These are phyloP conservation scores for Heliornis fulica DNA, from an alignment of 2,113 vertebrate species.

Conservation along the genomic window DNA sequence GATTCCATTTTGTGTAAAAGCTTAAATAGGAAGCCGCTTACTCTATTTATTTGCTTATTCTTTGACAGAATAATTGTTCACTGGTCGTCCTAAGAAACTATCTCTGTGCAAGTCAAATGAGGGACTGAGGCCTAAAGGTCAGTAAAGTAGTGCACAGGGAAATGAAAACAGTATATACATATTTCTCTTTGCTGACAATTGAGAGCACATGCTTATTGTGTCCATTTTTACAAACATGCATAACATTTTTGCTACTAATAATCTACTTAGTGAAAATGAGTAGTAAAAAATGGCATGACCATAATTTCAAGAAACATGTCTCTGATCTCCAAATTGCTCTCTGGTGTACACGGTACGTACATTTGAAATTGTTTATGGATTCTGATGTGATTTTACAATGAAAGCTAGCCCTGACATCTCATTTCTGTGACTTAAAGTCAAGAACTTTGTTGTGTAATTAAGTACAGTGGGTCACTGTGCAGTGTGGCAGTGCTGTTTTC, in stretches of 20 bases:
- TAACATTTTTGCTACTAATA: not conserved
- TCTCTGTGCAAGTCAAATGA: not conserved
- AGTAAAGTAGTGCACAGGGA: not conserved
- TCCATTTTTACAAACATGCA: not conserved
- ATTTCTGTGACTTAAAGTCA: not conserved
- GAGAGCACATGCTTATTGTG: not conserved
- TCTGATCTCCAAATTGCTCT: not conserved
- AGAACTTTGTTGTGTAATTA: constrained; percentile 54
- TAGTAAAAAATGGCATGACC: not conserved
- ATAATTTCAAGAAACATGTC: not conserved
- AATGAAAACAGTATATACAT: not conserved
- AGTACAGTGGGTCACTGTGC: not conserved
- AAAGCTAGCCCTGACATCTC: not conserved
- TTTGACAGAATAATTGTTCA: not conserved
- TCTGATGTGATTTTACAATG: constrained; percentile 1
- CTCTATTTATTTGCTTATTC: not conserved
- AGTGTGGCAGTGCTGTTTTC: not conserved
- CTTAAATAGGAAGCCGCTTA: not conserved
- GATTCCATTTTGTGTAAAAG: not conserved
- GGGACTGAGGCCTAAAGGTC: not conserved
- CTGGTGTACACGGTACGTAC: not conserved
- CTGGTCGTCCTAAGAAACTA: not conserved
- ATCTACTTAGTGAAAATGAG: not conserved
- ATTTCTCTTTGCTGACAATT: not conserved
- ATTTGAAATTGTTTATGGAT: not conserved